A percentile compares a stretch with the other conserved stretches of the same genome.
phyloP scores from a whole-genome alignment of 2,797 vertebrate genomes.

The Melanotaenia parkinsoni region DNA sequence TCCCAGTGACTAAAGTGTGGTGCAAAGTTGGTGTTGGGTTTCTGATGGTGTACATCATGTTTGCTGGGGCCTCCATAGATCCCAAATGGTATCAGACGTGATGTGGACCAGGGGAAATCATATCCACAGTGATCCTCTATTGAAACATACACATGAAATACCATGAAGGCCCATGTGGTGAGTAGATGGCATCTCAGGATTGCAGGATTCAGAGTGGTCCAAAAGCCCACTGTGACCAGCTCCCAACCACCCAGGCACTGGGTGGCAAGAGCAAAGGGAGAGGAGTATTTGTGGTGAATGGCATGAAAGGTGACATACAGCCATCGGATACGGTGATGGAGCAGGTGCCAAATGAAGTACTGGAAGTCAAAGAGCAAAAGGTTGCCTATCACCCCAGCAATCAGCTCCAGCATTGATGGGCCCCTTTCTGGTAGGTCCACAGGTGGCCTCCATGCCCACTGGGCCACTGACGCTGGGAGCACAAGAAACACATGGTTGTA shows the following conservation, averaged over 20 bases:
- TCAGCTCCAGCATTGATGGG: conserved; percentile 72
- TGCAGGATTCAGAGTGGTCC: conserved; percentile 77
- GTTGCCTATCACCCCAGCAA: conserved; percentile 71
- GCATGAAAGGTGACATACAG: conserved; percentile 81
- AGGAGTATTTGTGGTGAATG: conserved; percentile 75
- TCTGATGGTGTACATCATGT: conserved; percentile 81
- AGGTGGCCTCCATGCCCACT: conserved; percentile 82
- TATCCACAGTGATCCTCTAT: conserved; percentile 81
- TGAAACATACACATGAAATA: conserved; percentile 77
- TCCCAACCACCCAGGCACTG: conserved; percentile 80
- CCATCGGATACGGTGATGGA: conserved; percentile 79
- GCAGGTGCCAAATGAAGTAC: conserved; percentile 84
- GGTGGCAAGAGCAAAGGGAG: conserved; percentile 75
- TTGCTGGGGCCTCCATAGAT: conserved; percentile 77
- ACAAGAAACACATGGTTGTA: conserved; percentile 81
- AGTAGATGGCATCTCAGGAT: conserved; percentile 78
- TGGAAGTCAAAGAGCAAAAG: conserved; percentile 84
- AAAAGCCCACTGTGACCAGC: conserved; percentile 78
- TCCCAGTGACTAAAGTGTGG: conserved; percentile 82
- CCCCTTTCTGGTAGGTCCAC: conserved; percentile 74
- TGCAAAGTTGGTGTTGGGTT: conserved; percentile 78
- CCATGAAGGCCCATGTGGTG: conserved; percentile 80
- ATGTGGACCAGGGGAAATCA: conserved; percentile 80
- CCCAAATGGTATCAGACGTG: conserved; percentile 74
- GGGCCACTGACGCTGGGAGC: conserved; percentile 79